phyloP scores from a whole-genome alignment of 2,797 vertebrate genomes.

The Oreonectes daqikongensis region DNA sequence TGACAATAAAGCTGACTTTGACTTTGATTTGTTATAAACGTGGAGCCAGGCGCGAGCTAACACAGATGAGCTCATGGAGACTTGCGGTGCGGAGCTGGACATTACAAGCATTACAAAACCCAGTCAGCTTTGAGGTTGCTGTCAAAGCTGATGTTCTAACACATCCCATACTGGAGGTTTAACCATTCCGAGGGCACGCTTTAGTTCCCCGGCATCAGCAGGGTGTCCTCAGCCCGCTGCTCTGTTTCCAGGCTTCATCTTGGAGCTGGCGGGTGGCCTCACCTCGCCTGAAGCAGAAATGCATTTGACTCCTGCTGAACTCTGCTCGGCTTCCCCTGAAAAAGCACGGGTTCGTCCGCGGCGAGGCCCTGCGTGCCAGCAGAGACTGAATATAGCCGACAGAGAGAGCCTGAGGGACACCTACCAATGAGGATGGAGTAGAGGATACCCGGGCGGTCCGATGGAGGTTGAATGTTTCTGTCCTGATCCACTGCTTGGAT shows the following conservation, averaged over 20 bases:
- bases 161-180: conserved; percentile 15
- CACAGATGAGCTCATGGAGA: too few relatives aligned
- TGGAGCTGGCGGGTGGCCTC: conserved; percentile 41
- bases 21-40: too few relatives aligned
- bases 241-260: conserved; percentile 64
- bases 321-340: conserved; percentile 26
- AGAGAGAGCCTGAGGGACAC: conserved; percentile 60
- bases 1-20: too few relatives aligned
- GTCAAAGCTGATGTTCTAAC: conserved; percentile 13
- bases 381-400: conserved; percentile 5
- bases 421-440: conserved; percentile 95
- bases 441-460: conserved; percentile 89
- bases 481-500: conserved; percentile 97
- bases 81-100: too few relatives aligned
- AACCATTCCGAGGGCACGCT: not conserved
- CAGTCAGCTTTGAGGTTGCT: not conserved
- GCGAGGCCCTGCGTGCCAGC: not conserved
- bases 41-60: too few relatives aligned
- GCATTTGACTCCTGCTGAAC: conserved; percentile 46
- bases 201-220: conserved; percentile 21
- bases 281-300: conserved; percentile 21
- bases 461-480: conserved; percentile 90
- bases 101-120: too few relatives aligned
- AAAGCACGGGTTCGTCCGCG: not conserved
- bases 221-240: not conserved